A percentile compares a stretch with the other conserved stretches of the same genome.
These are phyloP conservation scores for Adelognathus sp. DNA, from an alignment of 2,888 invertebrate genomes.

Conservation along the genomic window DNA sequence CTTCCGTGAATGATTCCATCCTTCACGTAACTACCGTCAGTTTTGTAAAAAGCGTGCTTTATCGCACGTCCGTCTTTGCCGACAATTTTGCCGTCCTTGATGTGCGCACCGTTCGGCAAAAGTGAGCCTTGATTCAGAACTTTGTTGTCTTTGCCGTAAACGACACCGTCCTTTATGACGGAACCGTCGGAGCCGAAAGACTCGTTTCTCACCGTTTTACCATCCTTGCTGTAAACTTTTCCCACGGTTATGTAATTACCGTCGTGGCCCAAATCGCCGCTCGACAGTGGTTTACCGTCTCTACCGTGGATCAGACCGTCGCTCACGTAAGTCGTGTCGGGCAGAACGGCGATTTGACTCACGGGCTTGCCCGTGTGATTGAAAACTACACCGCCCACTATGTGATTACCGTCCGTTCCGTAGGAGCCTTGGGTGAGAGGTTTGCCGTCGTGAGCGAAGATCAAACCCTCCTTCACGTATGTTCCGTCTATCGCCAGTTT, in stretches of 20 bases:
- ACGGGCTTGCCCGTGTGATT: constrained; percentile 75
- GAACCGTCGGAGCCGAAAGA: constrained; percentile 77
- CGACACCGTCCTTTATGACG: constrained; percentile 74
- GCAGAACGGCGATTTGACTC: constrained; percentile 72
- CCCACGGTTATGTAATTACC: constrained; percentile 74
- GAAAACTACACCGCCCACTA: constrained; percentile 77
- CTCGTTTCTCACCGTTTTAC: constrained; percentile 75
- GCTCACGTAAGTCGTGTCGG: constrained; percentile 74
- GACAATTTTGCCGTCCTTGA: constrained; percentile 77
- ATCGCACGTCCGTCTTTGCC: constrained; percentile 75
- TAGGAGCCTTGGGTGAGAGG: constrained; percentile 76
- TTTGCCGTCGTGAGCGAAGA: constrained; percentile 72
- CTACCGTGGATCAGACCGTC: constrained; percentile 75
- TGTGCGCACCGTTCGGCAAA: constrained; percentile 74
- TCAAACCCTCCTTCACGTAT: constrained; percentile 75
- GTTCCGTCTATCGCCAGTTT: constrained; percentile 73
- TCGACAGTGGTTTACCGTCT: constrained; percentile 72
- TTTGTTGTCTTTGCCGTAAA: constrained; percentile 76
- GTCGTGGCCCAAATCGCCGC: constrained; percentile 74
- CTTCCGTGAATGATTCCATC: constrained; percentile 75
- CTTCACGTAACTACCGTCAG: constrained; percentile 76
- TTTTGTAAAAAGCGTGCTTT: constrained; percentile 76
- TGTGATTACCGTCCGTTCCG: constrained; percentile 74
- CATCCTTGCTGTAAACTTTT: constrained; percentile 75
- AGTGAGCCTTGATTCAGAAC: constrained; percentile 76